Conservation (phyloP, 2,888 invertebrate genomes). For the Drosophila subquinaria region DNA sequence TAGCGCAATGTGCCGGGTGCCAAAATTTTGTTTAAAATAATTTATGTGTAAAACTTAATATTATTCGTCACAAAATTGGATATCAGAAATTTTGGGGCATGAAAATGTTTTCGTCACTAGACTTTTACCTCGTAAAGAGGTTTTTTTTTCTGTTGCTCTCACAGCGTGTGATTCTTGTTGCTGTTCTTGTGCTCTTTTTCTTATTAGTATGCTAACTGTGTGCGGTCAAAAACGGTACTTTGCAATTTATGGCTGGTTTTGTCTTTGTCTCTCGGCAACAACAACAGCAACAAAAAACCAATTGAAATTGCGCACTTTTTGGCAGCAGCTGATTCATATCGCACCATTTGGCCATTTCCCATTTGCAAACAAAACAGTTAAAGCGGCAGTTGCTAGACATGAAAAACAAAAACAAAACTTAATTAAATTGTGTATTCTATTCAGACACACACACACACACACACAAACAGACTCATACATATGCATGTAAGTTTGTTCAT, state of each 20-base stretch:
- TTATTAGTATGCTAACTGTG: conserved; percentile 66
- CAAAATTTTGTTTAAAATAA: no score
- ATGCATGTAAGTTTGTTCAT: conserved; percentile 24
- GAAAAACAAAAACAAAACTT: conserved; percentile 36
- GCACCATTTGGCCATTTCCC: conserved; percentile 58
- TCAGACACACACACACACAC: conserved; percentile 7
- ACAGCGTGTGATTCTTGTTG: conserved; percentile 36
- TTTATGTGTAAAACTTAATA: no score
- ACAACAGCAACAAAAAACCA: conserved; percentile 4
- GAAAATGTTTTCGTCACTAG: no score
- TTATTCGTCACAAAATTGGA: no score
- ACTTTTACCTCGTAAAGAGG: no score
- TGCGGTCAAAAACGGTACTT: conserved; percentile 74
- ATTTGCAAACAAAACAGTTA: conserved; percentile 44
- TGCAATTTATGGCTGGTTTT: conserved; percentile 72
- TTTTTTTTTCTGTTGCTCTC: conserved; percentile 40
- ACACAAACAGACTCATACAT: neutral
- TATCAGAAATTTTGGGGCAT: no score
- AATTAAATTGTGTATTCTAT: conserved; percentile 59
- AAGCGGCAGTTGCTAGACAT: conserved; percentile 37
- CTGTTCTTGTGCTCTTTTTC: conserved; percentile 23
- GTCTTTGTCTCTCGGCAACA: conserved; percentile 34
- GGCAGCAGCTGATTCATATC: conserved; percentile 76
- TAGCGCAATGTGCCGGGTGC: no score
- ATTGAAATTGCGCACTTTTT: conserved; percentile 69